Percentiles rank a stretch among this genome's conserved stretches.
Conservation (phyloP, 2,888 invertebrate species). For the Mythimna impura region DNA sequence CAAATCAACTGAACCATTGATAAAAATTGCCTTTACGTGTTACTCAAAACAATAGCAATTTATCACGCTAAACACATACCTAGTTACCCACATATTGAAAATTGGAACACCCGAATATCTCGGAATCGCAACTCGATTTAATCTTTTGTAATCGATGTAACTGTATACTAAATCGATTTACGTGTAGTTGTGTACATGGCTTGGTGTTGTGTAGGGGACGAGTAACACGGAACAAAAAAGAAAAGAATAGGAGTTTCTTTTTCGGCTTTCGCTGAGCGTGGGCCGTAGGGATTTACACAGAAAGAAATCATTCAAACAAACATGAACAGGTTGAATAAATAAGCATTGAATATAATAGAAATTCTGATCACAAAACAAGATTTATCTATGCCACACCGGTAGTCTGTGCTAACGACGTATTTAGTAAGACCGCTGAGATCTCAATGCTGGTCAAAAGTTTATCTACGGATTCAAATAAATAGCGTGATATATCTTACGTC, state of each 20-base stretch:
- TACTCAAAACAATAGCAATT: conserved; percentile 50
- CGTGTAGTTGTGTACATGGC: conserved; percentile 46
- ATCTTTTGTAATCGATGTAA: conserved; percentile 74
- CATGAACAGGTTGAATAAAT: conserved; percentile 85
- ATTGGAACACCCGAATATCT: conserved; percentile 59
- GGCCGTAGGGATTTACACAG: conserved; percentile 76
- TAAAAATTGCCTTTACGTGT: conserved; percentile 53
- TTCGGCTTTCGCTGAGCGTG: conserved; percentile 74
- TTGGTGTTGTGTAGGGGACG: conserved; percentile 65
- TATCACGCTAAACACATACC: conserved; percentile 51
- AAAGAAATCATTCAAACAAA: conserved; percentile 81
- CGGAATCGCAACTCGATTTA: conserved; percentile 69
- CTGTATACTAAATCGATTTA: conserved; percentile 72
- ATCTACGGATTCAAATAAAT: conserved; percentile 51
- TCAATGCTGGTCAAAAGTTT: conserved; percentile 46
- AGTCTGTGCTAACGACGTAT: conserved; percentile 55
- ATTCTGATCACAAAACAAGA: conserved; percentile 60
- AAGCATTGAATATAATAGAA: conserved; percentile 66
- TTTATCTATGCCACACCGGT: conserved; percentile 58
- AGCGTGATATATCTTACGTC: conserved; percentile 41
- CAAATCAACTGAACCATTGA: conserved; percentile 36
- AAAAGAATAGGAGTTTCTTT: conserved; percentile 72
- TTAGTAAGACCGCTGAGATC: conserved; percentile 57
- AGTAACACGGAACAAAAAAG: conserved; percentile 69
- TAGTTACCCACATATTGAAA: conserved; percentile 57